A percentile compares a stretch with the other conserved stretches of the same genome.
phyloP scores from a whole-genome alignment of 2,113 vertebrate genomes.

The Clarias batrachus region DNA sequence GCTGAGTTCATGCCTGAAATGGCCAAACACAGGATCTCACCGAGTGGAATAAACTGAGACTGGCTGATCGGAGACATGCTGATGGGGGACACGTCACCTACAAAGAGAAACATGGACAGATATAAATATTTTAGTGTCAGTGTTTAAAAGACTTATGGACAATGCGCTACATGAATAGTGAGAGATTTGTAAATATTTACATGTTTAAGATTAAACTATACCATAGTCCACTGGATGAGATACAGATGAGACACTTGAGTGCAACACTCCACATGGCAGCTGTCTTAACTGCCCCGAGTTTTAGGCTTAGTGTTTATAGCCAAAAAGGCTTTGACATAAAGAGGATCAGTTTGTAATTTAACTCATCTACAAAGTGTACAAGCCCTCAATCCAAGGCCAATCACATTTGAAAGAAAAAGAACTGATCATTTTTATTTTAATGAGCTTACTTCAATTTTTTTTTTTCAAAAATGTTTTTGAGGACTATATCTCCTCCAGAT shows the following conservation, averaged over 20 bases:
- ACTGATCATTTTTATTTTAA: too few relatives aligned
- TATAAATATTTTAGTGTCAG: slow-evolving; percentile 2
- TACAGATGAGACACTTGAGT: neutral
- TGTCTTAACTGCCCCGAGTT: neutral
- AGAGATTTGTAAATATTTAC: neutral
- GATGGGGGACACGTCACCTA: slow-evolving; percentile 99
- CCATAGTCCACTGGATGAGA: neutral
- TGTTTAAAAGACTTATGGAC: neutral
- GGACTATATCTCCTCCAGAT: too few relatives aligned
- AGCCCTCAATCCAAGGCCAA: too few relatives aligned
- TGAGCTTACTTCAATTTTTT: too few relatives aligned
- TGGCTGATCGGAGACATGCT: slow-evolving; percentile 99
- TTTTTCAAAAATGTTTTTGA: too few relatives aligned
- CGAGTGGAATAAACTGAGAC: slow-evolving; percentile 97
- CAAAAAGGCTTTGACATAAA: too few relatives aligned
- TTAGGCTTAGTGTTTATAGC: neutral
- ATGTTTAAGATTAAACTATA: neutral
- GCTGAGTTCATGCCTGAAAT: slow-evolving; percentile 98
- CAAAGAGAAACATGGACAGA: slow-evolving; percentile 44
- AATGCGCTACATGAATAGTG: neutral
- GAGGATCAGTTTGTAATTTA: too few relatives aligned
- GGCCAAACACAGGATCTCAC: slow-evolving; percentile 96
- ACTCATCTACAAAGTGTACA: too few relatives aligned
- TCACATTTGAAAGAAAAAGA: too few relatives aligned
- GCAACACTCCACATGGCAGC: neutral